These are phyloP conservation scores for Dryobates pubescens DNA, from an alignment of 2,797 vertebrate genomes.

Conservation along the genomic window DNA sequence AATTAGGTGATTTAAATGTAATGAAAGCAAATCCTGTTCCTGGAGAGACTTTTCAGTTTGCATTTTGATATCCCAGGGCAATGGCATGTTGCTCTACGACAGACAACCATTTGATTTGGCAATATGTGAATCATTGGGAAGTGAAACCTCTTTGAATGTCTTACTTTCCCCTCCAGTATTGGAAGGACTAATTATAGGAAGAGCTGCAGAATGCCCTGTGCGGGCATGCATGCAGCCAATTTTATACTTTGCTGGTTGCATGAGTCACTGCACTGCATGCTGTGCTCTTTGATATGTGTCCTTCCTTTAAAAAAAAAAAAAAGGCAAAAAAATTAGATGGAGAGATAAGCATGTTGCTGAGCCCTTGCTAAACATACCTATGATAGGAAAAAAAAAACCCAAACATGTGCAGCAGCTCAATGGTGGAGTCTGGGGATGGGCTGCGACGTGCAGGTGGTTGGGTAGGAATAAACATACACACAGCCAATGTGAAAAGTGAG, in stretches of 20 bases:
- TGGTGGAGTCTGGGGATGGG: background rate
- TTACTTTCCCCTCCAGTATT: conserved; percentile 52
- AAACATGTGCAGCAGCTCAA: background rate
- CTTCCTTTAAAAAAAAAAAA: background rate
- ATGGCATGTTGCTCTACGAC: conserved; percentile 59
- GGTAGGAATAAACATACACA: background rate
- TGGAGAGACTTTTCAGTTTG: conserved; percentile 63
- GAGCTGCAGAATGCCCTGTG: conserved; percentile 42
- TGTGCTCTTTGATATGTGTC: conserved; percentile 43
- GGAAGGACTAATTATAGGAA: conserved; percentile 68
- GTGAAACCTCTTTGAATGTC: conserved; percentile 67
- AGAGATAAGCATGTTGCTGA: background rate
- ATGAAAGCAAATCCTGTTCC: conserved; percentile 66
- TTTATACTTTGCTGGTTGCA: conserved; percentile 29
- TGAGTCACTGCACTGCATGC: conserved; percentile 60
- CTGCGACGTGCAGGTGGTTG: background rate
- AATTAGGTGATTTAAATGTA: conserved; percentile 69
- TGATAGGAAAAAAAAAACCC: background rate
- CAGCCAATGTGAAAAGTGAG: background rate
- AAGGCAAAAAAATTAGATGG: background rate
- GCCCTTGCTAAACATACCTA: background rate
- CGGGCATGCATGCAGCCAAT: conserved; percentile 43
- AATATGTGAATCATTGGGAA: conserved; percentile 68
- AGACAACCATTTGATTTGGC: conserved; percentile 63
- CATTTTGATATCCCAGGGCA: conserved; percentile 66